A percentile compares a stretch with the other conserved stretches of the same genome.
phyloP scores from a whole-genome alignment of 2,797 vertebrate species.

The Aphelocoma californica region DNA sequence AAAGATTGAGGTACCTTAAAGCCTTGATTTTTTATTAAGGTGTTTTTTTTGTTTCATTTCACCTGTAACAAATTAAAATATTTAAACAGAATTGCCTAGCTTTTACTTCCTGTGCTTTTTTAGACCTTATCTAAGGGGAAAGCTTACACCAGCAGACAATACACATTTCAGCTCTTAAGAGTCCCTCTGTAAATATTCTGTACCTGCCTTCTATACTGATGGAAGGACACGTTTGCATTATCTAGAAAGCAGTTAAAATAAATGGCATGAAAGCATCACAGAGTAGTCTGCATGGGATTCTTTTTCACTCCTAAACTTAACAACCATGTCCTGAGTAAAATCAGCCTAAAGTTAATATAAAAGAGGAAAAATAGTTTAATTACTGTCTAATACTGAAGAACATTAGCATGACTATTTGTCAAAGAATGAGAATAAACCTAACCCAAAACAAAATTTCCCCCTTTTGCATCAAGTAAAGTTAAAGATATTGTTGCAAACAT shows the following conservation, averaged over 20 bases:
- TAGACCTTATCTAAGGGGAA: not conserved
- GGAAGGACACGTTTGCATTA: not conserved
- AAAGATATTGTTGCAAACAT: not conserved
- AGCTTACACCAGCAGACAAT: not conserved
- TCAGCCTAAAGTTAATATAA: not conserved
- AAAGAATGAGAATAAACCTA: not conserved
- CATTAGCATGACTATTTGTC: not conserved
- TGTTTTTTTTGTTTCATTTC: not conserved
- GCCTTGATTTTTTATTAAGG: not conserved
- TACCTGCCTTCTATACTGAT: not conserved
- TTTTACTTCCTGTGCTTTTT: not conserved
- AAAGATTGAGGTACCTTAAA: not conserved
- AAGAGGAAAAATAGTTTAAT: not conserved
- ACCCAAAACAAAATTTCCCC: not conserved
- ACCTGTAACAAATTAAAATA: not conserved
- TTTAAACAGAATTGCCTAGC: not conserved
- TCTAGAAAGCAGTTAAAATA: not conserved
- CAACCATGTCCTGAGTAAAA: not conserved
- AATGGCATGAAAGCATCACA: not conserved
- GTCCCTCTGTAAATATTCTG: not conserved
- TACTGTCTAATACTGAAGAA: not conserved
- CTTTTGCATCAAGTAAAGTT: not conserved
- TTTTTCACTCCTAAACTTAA: not conserved
- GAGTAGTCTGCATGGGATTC: not conserved
- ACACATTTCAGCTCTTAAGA: not conserved